phyloP scores from a whole-genome alignment of 53 echinoderm and acorn worm species.

The Crossaster papposus region DNA sequence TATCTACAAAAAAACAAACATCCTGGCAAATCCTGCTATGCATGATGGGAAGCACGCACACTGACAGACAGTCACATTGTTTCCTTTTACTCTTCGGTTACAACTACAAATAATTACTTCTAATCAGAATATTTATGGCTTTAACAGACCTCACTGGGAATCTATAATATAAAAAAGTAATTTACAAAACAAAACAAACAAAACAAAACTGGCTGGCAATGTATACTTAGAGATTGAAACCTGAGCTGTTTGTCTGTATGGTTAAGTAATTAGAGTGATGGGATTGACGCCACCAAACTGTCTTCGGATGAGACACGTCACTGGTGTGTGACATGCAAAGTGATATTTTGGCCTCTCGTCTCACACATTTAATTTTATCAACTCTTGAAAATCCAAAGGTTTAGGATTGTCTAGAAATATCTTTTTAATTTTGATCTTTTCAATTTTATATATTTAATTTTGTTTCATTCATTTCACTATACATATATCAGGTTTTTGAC shows the following conservation, averaged over 20 bases:
- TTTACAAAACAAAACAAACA: too few relatives aligned
- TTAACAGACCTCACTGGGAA: background rate
- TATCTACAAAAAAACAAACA: too few relatives aligned
- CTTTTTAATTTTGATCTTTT: too few relatives aligned
- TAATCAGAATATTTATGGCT: background rate
- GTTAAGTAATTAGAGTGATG: background rate
- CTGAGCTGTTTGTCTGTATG: background rate
- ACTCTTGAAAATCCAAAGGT: background rate
- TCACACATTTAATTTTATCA: background rate
- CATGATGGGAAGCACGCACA: too few relatives aligned
- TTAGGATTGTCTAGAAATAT: too few relatives aligned
- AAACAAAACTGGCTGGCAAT: background rate
- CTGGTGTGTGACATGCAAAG: background rate
- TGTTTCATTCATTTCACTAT: too few relatives aligned
- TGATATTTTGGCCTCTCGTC: background rate
- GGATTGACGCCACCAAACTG: background rate
- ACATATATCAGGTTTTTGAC: too few relatives aligned
- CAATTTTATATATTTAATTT: too few relatives aligned
- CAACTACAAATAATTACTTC: background rate
- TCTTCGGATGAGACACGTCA: slow-evolving; percentile 9
- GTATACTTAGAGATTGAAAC: background rate
- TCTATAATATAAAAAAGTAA: background rate
- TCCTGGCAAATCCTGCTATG: too few relatives aligned
- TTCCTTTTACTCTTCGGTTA: background rate
- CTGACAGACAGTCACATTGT: background rate